Evolutionary conservation across 2,888 invertebrate species (phyloP).

Genomic region (Saturnia japonica): DNA sequence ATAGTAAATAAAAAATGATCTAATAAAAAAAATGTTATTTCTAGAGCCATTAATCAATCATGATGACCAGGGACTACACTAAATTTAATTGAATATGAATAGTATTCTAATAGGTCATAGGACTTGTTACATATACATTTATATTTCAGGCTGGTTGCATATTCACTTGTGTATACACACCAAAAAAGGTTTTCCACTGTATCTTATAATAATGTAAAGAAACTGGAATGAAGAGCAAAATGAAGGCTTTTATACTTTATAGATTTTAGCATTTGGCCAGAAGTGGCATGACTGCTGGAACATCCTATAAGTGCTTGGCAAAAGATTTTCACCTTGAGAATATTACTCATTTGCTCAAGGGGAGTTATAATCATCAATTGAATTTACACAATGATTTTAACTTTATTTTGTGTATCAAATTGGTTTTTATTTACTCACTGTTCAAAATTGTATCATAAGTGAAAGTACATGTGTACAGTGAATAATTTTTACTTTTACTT

Average conservation of each 20-base stretch:
- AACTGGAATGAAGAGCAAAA: not conserved
- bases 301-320: no score
- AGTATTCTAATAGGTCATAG: not conserved
- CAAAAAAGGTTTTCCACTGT: not conserved
- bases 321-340: no score
- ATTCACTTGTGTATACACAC: not conserved
- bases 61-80: not conserved
- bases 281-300: no score
- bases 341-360: not conserved
- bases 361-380: not conserved
- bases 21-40: no score
- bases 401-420: not conserved
- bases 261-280: no score
- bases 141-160: no score
- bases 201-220: not conserved
- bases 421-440: no score
- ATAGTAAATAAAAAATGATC: not conserved
- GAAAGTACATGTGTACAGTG: not conserved
- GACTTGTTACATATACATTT: no score
- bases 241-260: no score
- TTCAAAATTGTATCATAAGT: not conserved
- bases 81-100: not conserved
- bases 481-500: no score
- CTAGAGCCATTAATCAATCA: not conserved
- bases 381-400: not conserved